Evolutionary conservation across 2,113 vertebrate genomes (phyloP).

Genomic region (Sander vitreus): DNA sequence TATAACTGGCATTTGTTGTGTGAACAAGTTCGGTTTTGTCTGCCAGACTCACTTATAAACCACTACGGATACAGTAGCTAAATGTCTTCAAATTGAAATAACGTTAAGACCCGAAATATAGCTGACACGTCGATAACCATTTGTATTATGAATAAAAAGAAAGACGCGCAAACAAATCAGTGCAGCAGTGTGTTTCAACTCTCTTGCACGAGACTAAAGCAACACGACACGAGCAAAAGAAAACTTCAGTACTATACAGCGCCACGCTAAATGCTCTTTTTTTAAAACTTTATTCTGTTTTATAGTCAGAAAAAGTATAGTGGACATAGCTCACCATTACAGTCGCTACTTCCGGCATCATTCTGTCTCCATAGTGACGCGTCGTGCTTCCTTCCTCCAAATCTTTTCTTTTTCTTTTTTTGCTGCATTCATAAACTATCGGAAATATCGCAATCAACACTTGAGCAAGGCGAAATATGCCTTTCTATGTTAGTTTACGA

Average conservation of each 20-base stretch:
- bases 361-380: conserved; percentile 8
- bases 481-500: too few relatives aligned
- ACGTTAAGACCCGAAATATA: not conserved
- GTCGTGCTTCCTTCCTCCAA: not conserved
- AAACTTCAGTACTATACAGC: not conserved
- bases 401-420: not conserved
- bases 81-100: not conserved
- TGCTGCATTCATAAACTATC: conserved; percentile 9
- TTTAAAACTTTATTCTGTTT: not conserved
- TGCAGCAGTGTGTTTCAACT: not conserved
- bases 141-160: not conserved
- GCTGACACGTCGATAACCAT: not conserved
- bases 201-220: not conserved
- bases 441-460: not conserved
- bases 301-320: not conserved
- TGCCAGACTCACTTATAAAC: not conserved
- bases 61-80: not conserved
- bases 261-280: too few relatives aligned
- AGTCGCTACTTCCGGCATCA: not conserved
- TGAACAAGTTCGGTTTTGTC: not conserved
- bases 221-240: not conserved
- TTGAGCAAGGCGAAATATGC: too few relatives aligned
- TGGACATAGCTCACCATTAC: not conserved
- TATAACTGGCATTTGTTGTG: too few relatives aligned
- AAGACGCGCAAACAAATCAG: not conserved